Evolutionary conservation across 2,113 vertebrate genomes (phyloP), one percentile per base, ranked within the genome.

Genomic region (Carassius carassius): DNA sequence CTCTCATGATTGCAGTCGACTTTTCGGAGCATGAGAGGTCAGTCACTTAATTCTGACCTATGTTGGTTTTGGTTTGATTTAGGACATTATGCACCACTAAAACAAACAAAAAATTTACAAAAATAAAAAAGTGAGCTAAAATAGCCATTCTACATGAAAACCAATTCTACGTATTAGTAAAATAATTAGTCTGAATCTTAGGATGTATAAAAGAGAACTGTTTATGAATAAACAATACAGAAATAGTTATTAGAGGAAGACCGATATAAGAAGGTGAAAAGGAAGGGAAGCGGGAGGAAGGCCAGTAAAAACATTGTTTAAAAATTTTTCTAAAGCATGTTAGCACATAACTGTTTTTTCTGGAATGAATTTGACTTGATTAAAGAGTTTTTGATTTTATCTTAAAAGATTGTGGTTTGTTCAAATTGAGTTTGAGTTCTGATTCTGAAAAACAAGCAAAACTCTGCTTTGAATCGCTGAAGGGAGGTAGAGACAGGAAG

Each of bases 401-500:
- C 19, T 54, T 9, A 72, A 51, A 19, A 72, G 25, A 37, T 47
- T 8, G 9, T 58, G 8, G 6, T 41, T 16, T 21, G 8, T 47
- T 19, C 10, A 37, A 3, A 37, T 9, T 67, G 63, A 32, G 63
- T 19, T 41, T 5, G 19, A 41, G 35, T 49, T 74, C 8, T 74
- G 47, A 74, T 74, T 74, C n/a, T 49, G 44, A 74, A 74, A 74
- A 74, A 23, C 41, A 41, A 47, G 14, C 5, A 23, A 49, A 74
- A 74, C 44, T 74, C 12, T 0, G 12, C 54, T 78, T 78, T 78
- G 54, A 60, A 60, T 74, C 7, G 29, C 54, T n/a, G 11, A 79
- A 62, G 49, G 60, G 23, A 35, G 65, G 70, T 25, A 17, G 37
- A 23, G 72, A 11, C 86, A 82, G 86, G 86, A 87, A 85, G 74